Percentiles rank a stretch among this genome's conserved stretches.
Evolutionary conservation across 2,113 vertebrate genomes (phyloP).

Genomic region (Butastur rufipennis): DNA sequence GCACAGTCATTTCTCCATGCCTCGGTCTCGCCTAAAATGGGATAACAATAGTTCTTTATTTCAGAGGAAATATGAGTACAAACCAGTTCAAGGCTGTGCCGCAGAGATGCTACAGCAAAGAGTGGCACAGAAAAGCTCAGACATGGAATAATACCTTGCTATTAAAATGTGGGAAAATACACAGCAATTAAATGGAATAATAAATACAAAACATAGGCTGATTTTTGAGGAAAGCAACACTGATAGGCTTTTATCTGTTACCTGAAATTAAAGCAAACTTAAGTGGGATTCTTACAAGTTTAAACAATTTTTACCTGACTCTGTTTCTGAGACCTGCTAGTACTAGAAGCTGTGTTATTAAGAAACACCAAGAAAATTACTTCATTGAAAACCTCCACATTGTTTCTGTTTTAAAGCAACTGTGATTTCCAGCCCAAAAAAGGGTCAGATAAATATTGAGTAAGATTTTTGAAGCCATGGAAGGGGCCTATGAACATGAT

Average conservation of each 20-base stretch:
- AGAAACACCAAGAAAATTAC: background rate
- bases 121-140: conserved; percentile 7
- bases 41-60: conserved; percentile 66
- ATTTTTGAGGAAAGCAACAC: background rate
- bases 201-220: background rate
- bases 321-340: background rate
- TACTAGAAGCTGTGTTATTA: background rate
- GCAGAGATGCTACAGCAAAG: background rate
- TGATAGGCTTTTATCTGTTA: background rate
- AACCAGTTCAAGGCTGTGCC: background rate
- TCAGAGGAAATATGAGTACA: conserved; percentile 3
- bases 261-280: background rate
- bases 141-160: background rate
- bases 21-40: conserved; percentile 52
- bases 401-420: background rate
- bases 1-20: conserved; percentile 59
- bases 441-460: background rate
- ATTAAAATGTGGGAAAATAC: background rate
- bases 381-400: background rate
- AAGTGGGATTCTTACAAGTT: background rate
- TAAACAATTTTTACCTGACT: background rate
- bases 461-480: background rate
- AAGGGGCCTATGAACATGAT: background rate
- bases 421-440: background rate
- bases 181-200: background rate